These are phyloP conservation scores for Drosophila aldrichi DNA, from an alignment of 2,888 invertebrate genomes.

Conservation along the genomic window DNA sequence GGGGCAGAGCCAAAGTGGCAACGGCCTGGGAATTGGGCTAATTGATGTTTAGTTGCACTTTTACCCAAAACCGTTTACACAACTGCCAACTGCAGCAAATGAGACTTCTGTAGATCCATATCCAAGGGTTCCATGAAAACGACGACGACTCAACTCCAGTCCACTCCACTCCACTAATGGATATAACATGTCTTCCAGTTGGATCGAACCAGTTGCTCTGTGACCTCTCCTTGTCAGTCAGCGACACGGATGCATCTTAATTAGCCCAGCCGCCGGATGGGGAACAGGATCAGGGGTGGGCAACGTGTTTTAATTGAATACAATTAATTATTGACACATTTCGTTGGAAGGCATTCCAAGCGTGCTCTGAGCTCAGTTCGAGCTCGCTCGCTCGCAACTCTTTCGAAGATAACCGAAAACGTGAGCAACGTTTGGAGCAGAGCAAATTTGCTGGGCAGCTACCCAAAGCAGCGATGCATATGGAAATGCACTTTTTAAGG, in stretches of 20 bases:
- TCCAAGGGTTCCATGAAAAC: constrained; percentile 26
- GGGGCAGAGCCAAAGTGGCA: constrained; percentile 61
- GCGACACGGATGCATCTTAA: constrained; percentile 82
- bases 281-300: constrained; percentile 26
- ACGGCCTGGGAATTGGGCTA: constrained; percentile 84
- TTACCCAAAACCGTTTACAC: constrained; percentile 82
- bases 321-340: constrained; percentile 85
- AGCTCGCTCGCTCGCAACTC: constrained; percentile 29
- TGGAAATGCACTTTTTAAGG: constrained; percentile 71
- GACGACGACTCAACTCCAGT: not conserved
- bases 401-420: constrained; percentile 55
- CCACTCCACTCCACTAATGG: constrained; percentile 23
- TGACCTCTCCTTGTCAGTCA: constrained; percentile 30
- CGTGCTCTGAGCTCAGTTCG: constrained; percentile 27
- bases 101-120: constrained; percentile 50
- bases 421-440: constrained; percentile 53
- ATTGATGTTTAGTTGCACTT: constrained; percentile 85
- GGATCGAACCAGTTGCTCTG: constrained; percentile 27
- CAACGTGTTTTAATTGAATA: constrained; percentile 81
- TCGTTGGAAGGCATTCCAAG: constrained; percentile 69
- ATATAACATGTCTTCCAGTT: constrained; percentile 48
- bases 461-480: constrained; percentile 47
- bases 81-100: constrained; percentile 45
- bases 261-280: constrained; percentile 57
- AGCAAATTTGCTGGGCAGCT: constrained; percentile 36